phyloP scores from a whole-genome alignment of 2,113 vertebrate genomes.

The Empidonax alnorum region DNA sequence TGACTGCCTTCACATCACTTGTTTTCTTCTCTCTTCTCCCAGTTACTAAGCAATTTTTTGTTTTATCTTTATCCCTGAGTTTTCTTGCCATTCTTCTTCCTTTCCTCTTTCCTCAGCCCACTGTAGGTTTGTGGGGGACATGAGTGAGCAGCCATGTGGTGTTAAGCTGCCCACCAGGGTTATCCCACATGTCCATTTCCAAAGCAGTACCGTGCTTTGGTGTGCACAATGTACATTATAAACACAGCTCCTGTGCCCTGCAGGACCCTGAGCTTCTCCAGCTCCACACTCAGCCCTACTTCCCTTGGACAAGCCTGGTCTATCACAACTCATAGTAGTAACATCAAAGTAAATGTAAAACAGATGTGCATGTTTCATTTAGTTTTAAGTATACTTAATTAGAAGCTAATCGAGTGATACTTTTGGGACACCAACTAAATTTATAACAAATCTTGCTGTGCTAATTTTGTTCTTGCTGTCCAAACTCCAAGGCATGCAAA shows the following conservation, averaged over 20 bases:
- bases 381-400: not conserved
- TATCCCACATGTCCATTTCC: not conserved
- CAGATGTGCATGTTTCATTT: not conserved
- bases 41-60: not conserved
- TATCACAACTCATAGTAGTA: not conserved
- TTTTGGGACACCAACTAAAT: not conserved
- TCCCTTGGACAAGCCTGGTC: not conserved
- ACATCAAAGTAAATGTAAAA: not conserved
- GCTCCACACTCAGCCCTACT: not conserved
- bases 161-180: not conserved
- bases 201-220: not conserved
- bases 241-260: not conserved
- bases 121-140: not conserved
- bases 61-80: not conserved
- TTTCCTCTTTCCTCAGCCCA: not conserved
- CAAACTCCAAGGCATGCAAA: not conserved
- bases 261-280: not conserved
- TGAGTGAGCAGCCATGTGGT: accelerated
- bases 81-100: not conserved
- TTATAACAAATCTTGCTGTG: not conserved
- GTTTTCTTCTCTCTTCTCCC: not conserved
- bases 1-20: not conserved
- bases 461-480: not conserved
- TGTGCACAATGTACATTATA: accelerated
- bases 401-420: not conserved